phyloP scores from a whole-genome alignment of 1,140 invertebrate species.

The Lucilia cuprina region DNA sequence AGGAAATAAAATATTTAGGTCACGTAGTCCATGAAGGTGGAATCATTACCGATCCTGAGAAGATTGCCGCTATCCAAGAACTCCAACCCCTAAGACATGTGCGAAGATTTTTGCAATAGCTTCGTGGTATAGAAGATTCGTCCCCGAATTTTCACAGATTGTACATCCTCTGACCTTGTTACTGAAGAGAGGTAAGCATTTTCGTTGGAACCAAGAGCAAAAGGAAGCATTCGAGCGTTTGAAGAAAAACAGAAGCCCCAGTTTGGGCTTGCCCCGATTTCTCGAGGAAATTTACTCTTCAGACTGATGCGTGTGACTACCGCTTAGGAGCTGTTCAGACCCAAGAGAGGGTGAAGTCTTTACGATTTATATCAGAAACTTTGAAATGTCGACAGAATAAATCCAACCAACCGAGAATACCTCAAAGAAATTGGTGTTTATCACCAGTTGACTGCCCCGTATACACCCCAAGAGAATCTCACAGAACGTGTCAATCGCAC shows the following conservation, averaged over 20 bases:
- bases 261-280: neutral
- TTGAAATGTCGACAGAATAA: no score
- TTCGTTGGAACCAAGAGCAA: neutral
- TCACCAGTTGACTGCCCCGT: neutral
- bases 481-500: neutral
- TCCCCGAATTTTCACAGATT: conserved; percentile 48
- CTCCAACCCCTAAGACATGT: conserved; percentile 25
- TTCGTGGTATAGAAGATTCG: conserved; percentile 58
- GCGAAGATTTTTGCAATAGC: conserved; percentile 50
- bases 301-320: conserved; percentile 37
- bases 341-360: no score
- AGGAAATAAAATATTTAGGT: conserved; percentile 38
- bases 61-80: conserved; percentile 32
- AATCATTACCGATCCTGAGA: conserved; percentile 39
- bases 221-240: no score
- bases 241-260: neutral
- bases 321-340: neutral
- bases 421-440: neutral
- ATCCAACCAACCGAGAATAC: no score
- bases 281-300: conserved; percentile 29
- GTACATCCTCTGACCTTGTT: conserved; percentile 49
- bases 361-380: no score
- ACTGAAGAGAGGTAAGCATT: conserved; percentile 1
- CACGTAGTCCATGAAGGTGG: conserved; percentile 31
- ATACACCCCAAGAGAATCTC: conserved; percentile 23